Percentiles rank a stretch among this genome's conserved stretches.
These are phyloP conservation scores for Epizoanthus illoricatus DNA, from an alignment of 92 coral and sea anemone genomes.

Conservation along the genomic window DNA sequence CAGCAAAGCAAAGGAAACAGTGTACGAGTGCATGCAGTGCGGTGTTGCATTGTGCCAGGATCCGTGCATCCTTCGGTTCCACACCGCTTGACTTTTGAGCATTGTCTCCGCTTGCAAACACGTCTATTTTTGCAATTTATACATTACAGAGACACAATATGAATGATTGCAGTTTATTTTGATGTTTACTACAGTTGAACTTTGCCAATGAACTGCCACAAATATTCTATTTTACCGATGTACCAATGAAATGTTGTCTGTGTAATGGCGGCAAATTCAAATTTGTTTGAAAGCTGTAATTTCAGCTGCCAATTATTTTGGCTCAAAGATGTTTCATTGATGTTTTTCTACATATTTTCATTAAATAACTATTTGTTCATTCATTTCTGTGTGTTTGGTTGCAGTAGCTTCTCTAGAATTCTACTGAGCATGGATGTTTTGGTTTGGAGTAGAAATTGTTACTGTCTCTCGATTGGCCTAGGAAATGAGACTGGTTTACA, in stretches of 20 bases:
- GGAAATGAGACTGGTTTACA: too few relatives aligned
- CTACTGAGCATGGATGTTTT: neutral
- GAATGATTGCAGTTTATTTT: constrained; percentile 1
- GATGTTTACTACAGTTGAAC: neutral
- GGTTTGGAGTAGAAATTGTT: neutral
- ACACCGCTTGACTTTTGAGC: too few relatives aligned
- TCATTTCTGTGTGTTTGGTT: neutral
- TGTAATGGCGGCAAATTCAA: constrained; percentile 4
- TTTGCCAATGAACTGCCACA: neutral
- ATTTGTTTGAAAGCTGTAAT: constrained; percentile 6
- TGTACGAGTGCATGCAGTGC: constrained; percentile 34
- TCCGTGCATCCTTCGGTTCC: too few relatives aligned
- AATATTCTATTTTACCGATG: neutral
- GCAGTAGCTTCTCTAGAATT: constrained; percentile 6
- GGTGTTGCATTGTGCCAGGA: neutral
- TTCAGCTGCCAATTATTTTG: neutral
- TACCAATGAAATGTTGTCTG: constrained; percentile 1
- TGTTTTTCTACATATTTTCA: neutral
- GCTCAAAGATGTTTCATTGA: constrained; percentile 7
- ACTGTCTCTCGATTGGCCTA: neutral
- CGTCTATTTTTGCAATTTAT: neutral
- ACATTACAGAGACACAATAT: constrained; percentile 7
- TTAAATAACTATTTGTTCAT: neutral
- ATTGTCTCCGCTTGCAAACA: too few relatives aligned
- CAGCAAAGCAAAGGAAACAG: constrained; percentile 11